Evolutionary conservation across 2,888 invertebrate genomes (phyloP).

Genomic region (Hydriomena furcata): DNA sequence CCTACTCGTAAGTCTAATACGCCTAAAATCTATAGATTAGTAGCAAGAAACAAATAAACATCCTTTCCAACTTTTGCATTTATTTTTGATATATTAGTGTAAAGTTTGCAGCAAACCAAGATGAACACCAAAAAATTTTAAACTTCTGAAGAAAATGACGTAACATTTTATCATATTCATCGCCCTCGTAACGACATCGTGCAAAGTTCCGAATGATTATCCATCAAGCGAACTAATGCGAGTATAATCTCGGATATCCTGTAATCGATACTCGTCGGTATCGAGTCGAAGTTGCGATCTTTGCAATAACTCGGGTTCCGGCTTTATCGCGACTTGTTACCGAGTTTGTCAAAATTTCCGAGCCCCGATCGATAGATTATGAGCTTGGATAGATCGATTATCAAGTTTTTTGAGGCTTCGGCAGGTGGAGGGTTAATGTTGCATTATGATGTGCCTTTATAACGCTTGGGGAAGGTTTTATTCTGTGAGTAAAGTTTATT

Average conservation of each 20-base stretch:
- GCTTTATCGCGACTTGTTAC: constrained; percentile 54
- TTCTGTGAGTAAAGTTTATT: background rate
- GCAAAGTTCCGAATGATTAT: constrained; percentile 34
- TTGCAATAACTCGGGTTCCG: constrained; percentile 52
- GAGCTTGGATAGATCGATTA: constrained; percentile 24
- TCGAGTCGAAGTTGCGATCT: constrained; percentile 38
- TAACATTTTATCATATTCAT: constrained; percentile 31
- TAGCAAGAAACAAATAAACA: too few relatives aligned
- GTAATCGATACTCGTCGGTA: constrained; percentile 34
- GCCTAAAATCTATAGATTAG: too few relatives aligned
- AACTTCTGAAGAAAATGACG: constrained; percentile 12
- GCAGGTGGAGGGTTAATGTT: constrained; percentile 23
- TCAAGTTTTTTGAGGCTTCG: constrained; percentile 17
- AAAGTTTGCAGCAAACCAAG: background rate
- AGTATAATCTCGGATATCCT: constrained; percentile 37
- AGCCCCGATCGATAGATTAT: constrained; percentile 33
- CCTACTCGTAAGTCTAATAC: too few relatives aligned
- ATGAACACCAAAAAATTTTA: background rate
- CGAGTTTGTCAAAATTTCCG: constrained; percentile 47
- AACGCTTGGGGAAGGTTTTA: background rate
- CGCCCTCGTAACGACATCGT: constrained; percentile 25
- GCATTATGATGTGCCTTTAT: constrained; percentile 13
- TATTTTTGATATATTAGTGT: too few relatives aligned
- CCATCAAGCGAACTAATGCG: constrained; percentile 35
- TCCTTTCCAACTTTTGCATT: too few relatives aligned